Evolutionary conservation across 2,113 vertebrate genomes (phyloP).

Genomic region (Herpetotheres cachinnans): DNA sequence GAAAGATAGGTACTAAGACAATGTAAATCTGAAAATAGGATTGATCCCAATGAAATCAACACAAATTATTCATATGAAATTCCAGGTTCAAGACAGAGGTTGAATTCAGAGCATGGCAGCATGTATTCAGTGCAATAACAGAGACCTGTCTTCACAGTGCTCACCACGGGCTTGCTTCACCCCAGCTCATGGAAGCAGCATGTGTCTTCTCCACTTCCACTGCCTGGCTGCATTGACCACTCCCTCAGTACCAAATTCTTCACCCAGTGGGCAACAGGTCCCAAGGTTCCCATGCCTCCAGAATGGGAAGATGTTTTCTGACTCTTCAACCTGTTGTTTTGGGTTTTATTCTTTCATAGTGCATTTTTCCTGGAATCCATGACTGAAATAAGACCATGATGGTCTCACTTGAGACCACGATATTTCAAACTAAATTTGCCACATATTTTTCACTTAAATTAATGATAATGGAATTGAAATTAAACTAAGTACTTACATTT

Average conservation of each 20-base stretch:
- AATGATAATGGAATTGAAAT: not conserved
- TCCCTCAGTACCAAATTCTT: not conserved
- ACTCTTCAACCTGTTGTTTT: not conserved
- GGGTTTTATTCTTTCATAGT: not conserved
- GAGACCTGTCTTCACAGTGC: not conserved
- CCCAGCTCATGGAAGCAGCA: not conserved
- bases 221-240: not conserved
- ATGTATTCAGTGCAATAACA: not conserved
- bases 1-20: not conserved
- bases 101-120: not conserved
- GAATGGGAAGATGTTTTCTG: not conserved
- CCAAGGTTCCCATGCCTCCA: not conserved
- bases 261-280: accelerated
- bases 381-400: not conserved
- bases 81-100: not conserved
- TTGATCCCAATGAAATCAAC: not conserved
- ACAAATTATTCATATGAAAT: not conserved
- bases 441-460: not conserved
- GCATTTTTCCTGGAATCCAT: not conserved
- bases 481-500: not conserved
- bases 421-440: not conserved
- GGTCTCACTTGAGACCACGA: not conserved
- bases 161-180: not conserved
- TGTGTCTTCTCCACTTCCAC: not conserved
- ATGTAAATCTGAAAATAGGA: not conserved